Evolutionary conservation across 2,113 vertebrate species (phyloP), one percentile per base, ranked within the genome.

Genomic region (Felis chaus): DNA sequence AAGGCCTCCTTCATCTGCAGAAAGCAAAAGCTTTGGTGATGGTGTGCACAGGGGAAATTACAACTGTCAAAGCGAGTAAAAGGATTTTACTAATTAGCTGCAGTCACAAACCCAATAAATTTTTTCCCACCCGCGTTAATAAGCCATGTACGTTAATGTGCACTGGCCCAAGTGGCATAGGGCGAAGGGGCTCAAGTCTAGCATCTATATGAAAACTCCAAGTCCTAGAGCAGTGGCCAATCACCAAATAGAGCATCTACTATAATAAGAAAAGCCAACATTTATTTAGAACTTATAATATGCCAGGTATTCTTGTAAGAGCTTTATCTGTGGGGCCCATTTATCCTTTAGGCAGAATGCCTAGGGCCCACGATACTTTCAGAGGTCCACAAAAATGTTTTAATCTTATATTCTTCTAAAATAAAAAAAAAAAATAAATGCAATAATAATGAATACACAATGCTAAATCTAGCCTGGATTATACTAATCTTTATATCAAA

Each of bases 1-100:
- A 89, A 99, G 98, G 2, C 99, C 97, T 87, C 99, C 99, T 2
- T 66, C 91, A 61, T 98, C 99, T 99, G 97, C 68, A 98, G 97
- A 87, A 95, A 69, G 93, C 39, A 96, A 97, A 97, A 48, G 31
- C 63, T 71, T 45, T 2, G 12, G 57, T 97, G 78, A 97, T 29
- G 50, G 14, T 7, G 0, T 39, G 27, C 74, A 23, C 33, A 21
- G 1, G 13, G 1, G 65, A 94, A 95, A 78, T 66, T 57, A 94
- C 12, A 73, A 53, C 7, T 50, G 21, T 89, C 89, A 83, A 80
- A 86, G 13, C 0, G 3, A 93, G 55, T 61, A 66, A 94, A 69
- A 76, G 31, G 57, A 57, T 57, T 76, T 94, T 45, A 13, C 45
- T 61, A 66, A 65, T 66, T 23, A 94, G 36, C 69, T 93, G 39